Evolutionary conservation across 2,113 vertebrate species (phyloP).

Genomic region (Megaceryle maxima): DNA sequence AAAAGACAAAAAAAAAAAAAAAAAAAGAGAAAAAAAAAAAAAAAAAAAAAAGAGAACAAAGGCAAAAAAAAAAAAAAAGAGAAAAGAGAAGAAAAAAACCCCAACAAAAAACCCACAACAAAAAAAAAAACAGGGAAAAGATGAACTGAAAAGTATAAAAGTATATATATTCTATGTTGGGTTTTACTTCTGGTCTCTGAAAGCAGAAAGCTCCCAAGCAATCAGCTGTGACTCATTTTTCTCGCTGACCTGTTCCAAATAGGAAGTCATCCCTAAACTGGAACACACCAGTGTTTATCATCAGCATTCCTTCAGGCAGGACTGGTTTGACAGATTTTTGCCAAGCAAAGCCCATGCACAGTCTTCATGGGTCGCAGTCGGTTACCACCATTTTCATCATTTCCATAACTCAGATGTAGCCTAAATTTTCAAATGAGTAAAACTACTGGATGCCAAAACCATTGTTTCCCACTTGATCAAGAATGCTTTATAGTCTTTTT

Average conservation of each 20-base stretch:
- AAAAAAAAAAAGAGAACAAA: too few species aligned
- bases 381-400: not conserved
- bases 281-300: not conserved
- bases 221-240: not conserved
- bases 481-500: not conserved
- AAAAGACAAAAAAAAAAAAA: too few species aligned
- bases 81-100: too few species aligned
- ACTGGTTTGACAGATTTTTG: not conserved
- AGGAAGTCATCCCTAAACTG: not conserved
- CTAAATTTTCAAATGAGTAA: not conserved
- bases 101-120: too few species aligned
- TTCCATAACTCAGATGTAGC: not conserved
- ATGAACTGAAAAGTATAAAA: not conserved
- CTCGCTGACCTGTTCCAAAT: not conserved
- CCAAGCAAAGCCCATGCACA: not conserved
- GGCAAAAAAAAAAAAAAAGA: too few species aligned
- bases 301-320: not conserved
- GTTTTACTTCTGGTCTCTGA: not conserved
- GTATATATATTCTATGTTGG: not conserved
- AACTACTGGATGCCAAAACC: not conserved
- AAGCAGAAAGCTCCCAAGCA: not conserved
- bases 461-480: not conserved
- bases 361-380: not conserved
- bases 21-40: too few species aligned
- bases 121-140: too few species aligned